Percentiles rank a stretch among this genome's conserved stretches.
phyloP scores from a whole-genome alignment of 1,140 invertebrate genomes.

The Meloidogyne chitwoodi region DNA sequence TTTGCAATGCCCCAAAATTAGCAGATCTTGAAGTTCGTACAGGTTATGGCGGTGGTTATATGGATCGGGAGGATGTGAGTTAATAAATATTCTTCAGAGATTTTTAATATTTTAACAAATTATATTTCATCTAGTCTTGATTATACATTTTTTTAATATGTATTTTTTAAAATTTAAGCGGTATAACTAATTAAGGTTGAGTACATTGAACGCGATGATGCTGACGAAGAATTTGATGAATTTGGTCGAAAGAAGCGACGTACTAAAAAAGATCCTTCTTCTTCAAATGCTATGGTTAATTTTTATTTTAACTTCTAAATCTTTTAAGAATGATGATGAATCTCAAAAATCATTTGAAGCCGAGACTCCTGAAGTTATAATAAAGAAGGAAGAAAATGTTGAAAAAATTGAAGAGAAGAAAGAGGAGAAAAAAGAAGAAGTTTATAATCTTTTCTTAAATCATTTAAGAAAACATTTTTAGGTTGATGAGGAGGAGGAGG shows the following conservation, averaged over 20 bases:
- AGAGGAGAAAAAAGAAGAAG: neutral
- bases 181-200: conserved; percentile 70
- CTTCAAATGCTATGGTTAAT: conserved; percentile 14
- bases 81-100: neutral
- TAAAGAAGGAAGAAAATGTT: conserved; percentile 62
- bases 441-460: neutral
- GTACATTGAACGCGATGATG: conserved; percentile 80
- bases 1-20: conserved; percentile 96
- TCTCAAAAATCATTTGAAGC: neutral
- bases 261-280: neutral
- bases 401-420: conserved; percentile 58
- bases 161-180: no score
- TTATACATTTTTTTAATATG: no score
- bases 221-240: conserved; percentile 83
- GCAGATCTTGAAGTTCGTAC: conserved; percentile 76
- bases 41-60: conserved; percentile 69
- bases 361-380: neutral
- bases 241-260: conserved; percentile 78
- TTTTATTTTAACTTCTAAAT: neutral
- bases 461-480: neutral
- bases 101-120: neutral
- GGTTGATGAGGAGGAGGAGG: conserved; percentile 51
- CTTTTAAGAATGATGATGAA: neutral
- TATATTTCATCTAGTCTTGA: conserved; percentile 50
- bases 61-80: conserved; percentile 70